Conservation (phyloP, 2,888 invertebrate species). For the Thumatha senex region DNA sequence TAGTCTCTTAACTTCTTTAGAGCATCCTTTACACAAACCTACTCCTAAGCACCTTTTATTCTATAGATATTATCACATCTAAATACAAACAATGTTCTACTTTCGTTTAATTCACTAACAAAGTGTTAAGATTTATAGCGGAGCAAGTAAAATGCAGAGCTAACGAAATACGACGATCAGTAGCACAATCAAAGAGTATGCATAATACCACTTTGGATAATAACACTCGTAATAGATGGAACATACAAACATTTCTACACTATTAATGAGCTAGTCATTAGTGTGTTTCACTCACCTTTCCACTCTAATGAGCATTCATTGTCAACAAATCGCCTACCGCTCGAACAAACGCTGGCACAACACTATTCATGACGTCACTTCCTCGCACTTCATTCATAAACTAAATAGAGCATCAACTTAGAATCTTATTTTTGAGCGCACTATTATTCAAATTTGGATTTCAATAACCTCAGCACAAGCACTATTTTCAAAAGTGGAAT, state of each 20-base stretch:
- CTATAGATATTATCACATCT: no score
- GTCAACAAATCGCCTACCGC: slow-evolving; percentile 64
- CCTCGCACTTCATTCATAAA: slow-evolving; percentile 78
- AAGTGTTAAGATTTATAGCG: no score
- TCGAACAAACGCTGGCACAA: slow-evolving; percentile 70
- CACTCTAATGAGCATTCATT: slow-evolving; percentile 77
- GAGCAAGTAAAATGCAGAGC: not conserved
- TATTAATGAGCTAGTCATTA: slow-evolving; percentile 55
- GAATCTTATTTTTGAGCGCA: slow-evolving; percentile 45
- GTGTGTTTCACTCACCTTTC: slow-evolving; percentile 72
- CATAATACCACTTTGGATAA: no score
- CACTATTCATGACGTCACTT: slow-evolving; percentile 82
- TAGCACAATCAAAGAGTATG: slow-evolving; percentile 1
- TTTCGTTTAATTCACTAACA: no score
- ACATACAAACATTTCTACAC: slow-evolving; percentile 45
- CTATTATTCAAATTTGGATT: slow-evolving; percentile 42
- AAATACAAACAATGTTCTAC: no score
- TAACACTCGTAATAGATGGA: slow-evolving; percentile 7
- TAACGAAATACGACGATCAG: slow-evolving; percentile 7
- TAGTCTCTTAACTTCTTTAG: no score
- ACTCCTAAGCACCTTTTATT: no score
- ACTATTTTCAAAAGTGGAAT: slow-evolving; percentile 32
- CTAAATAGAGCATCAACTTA: slow-evolving; percentile 56
- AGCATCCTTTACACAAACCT: no score
- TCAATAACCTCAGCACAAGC: slow-evolving; percentile 27